Conservation (phyloP, 2,797 vertebrate species). For the Notamacropus eugenii region DNA sequence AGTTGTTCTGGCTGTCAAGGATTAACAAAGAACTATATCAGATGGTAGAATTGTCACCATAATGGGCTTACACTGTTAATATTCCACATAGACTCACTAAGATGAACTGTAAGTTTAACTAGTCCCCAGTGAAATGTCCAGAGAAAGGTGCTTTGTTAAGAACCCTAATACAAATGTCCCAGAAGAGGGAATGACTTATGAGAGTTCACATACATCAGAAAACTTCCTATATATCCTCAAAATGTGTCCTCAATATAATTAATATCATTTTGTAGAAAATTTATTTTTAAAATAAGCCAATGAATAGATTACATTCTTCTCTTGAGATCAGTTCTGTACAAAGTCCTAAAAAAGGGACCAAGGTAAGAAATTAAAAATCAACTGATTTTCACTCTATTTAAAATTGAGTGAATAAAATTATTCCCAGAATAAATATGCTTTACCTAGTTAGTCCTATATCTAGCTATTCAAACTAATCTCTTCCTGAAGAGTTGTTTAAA, state of each 20-base stretch:
- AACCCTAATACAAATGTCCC: conserved; percentile 55
- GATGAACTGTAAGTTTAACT: conserved; percentile 61
- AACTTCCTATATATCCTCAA: background rate
- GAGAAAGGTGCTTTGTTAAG: conserved; percentile 45
- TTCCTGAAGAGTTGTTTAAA: conserved; percentile 30
- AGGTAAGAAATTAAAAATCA: background rate
- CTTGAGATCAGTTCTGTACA: background rate
- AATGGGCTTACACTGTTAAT: conserved; percentile 7
- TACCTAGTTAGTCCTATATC: background rate
- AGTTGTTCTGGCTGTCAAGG: conserved; percentile 20
- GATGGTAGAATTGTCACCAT: background rate
- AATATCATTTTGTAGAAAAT: background rate
- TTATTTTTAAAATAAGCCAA: background rate
- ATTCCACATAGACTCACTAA: conserved; percentile 58
- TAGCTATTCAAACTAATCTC: background rate
- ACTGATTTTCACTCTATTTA: background rate
- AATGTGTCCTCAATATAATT: background rate
- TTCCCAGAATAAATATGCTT: background rate
- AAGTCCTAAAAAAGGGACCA: background rate
- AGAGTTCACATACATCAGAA: background rate
- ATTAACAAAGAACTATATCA: conserved; percentile 44
- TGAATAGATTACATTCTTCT: background rate
- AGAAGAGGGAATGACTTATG: conserved; percentile 17
- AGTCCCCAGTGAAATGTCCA: conserved; percentile 26
- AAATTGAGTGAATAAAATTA: background rate